Evolutionary conservation across 2,113 vertebrate genomes (phyloP).

Genomic region (Pseudorhombus dupliciocellatus): DNA sequence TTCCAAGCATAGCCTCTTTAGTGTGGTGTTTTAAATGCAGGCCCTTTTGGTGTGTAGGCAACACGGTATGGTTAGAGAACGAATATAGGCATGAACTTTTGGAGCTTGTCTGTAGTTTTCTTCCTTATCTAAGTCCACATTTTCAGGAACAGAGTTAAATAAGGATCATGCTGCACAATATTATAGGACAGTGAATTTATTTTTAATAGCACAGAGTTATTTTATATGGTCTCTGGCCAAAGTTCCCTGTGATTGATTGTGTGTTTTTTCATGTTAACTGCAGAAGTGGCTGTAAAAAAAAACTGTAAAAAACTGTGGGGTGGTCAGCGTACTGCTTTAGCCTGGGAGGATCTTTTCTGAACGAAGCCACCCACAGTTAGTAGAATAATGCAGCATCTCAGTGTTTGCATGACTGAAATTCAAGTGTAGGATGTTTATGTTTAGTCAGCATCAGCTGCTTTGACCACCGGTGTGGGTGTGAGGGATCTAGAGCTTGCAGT

Average conservation of each 20-base stretch:
- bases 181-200: neutral
- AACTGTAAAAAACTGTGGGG: too few relatives aligned
- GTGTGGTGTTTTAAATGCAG: constrained; percentile 61
- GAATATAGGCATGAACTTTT: constrained; percentile 52
- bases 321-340: neutral
- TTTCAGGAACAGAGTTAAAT: neutral
- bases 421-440: constrained; percentile 34
- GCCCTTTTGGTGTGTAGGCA: constrained; percentile 30
- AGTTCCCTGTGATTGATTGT: neutral
- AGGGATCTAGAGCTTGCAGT: constrained; percentile 10
- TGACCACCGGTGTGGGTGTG: constrained; percentile 41
- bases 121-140: constrained; percentile 11
- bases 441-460: constrained; percentile 13
- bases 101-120: constrained; percentile 18
- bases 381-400: neutral
- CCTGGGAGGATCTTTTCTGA: neutral
- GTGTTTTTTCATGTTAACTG: constrained; percentile 14
- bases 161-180: neutral
- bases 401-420: constrained; percentile 19
- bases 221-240: neutral
- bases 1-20: constrained; percentile 44
- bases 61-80: constrained; percentile 52
- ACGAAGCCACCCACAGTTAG: neutral
- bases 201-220: neutral
- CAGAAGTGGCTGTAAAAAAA: constrained; percentile 2